These are phyloP conservation scores for Lissocephala sabroskyi DNA, from an alignment of 2,888 invertebrate genomes.

Conservation along the genomic window DNA sequence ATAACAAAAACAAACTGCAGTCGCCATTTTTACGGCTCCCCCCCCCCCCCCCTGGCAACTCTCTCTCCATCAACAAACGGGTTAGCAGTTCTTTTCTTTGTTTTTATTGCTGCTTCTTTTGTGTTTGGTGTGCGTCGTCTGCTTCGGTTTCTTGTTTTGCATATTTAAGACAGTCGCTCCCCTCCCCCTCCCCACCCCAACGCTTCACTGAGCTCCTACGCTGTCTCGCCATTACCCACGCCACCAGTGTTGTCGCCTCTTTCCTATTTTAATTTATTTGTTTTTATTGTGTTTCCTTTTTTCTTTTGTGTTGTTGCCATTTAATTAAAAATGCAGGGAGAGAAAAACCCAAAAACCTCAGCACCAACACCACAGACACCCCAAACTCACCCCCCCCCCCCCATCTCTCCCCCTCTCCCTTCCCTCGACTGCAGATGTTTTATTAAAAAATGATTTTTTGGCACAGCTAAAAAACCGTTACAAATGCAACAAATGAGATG, in stretches of 20 bases:
- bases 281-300: slow-evolving; percentile 37
- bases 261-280: slow-evolving; percentile 58
- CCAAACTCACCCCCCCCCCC: no score
- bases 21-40: no score
- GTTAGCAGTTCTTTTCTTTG: no score
- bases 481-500: slow-evolving; percentile 7
- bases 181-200: no score
- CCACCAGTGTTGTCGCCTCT: slow-evolving; percentile 62
- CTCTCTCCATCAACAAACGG: no score
- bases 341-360: background rate
- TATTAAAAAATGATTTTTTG: slow-evolving; percentile 56
- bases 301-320: slow-evolving; percentile 16
- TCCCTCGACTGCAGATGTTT: slow-evolving; percentile 31
- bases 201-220: slow-evolving; percentile 13
- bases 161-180: no score
- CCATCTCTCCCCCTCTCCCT: background rate
- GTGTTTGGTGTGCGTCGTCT: slow-evolving; percentile 8
- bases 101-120: slow-evolving; percentile 19
- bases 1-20: no score
- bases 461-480: slow-evolving; percentile 25
- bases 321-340: slow-evolving; percentile 47
- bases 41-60: no score
- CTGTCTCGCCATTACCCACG: slow-evolving; percentile 37
- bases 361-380: no score
- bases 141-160: background rate